Base-by-base conservation (phyloP, 1,140 invertebrate species). In the Aphelenchoides fujianensis region DNA sequence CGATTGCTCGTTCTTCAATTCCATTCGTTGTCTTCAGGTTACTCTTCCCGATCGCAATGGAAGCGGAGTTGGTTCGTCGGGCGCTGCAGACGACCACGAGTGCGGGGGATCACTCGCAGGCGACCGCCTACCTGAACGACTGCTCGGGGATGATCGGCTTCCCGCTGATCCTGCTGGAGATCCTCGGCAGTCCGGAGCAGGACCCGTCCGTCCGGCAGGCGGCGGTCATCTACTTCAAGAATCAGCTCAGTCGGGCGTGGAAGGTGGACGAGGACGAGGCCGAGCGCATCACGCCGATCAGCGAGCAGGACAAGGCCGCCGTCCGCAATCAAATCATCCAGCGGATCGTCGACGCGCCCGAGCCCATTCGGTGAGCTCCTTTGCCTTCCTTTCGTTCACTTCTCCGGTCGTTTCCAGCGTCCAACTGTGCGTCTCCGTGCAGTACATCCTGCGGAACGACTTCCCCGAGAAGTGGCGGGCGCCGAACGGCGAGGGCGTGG, bases 131-230 rank as follows among this genome's bases (percentile, higher is more conserved):
- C 41, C 19, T 57, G 59, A 19, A 19, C 55, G 82, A 95, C 92
- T 90, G 95, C 79, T 91, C 94, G 82, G 94, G 95, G 87, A 94
- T 95, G 68, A 93, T 94, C 87, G 94, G 95, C 35, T 98, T 98
- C 88, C 90, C 92, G 57, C 95, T 94, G 35, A 89, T 90, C 53
- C 86, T 99, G 27, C 87, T 98, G 16, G 92, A 97, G 89, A 90
- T 97, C 71, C 90, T 97, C 12, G 94, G 96, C 92, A 89, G 90
- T 83, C 88, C 89, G 81, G 90, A 93, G 75, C 87, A 95, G 41
- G 91, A 96, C 48, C 90, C 94, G 89, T 91, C 94, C 74, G 90
- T 96, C 0, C 87, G 95, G 75, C 95, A 97, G 89, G 95, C 96
- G 74, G 93, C 90, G 83, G 94, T 91, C 32, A 93, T 98, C 76